A percentile compares a stretch with the other conserved stretches of the same genome.
These are phyloP conservation scores for Lithophane leautieri DNA, from an alignment of 2,888 invertebrate species.

Conservation along the genomic window DNA sequence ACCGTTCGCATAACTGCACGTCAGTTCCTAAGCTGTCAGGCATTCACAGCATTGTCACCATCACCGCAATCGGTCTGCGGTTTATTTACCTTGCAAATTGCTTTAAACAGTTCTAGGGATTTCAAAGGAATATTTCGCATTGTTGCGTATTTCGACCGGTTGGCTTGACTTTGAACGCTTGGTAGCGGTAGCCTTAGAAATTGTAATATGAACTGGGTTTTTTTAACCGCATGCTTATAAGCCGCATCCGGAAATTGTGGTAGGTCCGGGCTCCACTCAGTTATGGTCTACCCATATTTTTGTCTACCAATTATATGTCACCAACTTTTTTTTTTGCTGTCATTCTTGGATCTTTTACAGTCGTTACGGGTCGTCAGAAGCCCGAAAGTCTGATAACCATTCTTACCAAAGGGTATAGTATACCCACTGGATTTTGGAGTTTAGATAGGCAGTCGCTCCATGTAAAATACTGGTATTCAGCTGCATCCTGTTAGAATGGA, in stretches of 20 bases:
- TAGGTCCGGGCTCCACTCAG: background rate
- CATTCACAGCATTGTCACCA: slow-evolving; percentile 21
- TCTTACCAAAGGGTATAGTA: no score
- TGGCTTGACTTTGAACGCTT: background rate
- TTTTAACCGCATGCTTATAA: background rate
- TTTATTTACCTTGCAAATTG: slow-evolving; percentile 44
- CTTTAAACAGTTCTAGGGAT: slow-evolving; percentile 24
- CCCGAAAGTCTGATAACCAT: no score
- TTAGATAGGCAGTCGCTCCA: no score
- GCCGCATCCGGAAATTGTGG: background rate
- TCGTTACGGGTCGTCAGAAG: no score
- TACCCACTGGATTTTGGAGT: no score
- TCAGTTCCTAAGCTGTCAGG: slow-evolving; percentile 29
- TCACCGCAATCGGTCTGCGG: slow-evolving; percentile 16
- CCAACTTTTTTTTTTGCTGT: background rate
- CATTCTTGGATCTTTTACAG: no score
- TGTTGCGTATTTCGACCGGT: background rate
- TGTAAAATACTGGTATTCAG: no score
- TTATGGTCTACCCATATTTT: background rate
- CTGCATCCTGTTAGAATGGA: no score
- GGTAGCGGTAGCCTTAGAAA: background rate
- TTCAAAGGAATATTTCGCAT: slow-evolving; percentile 12
- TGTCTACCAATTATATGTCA: background rate
- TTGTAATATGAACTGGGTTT: background rate
- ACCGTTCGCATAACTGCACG: slow-evolving; percentile 10